Evolutionary conservation across 1,140 invertebrate genomes (phyloP).

Genomic region (Drosophila orena): DNA sequence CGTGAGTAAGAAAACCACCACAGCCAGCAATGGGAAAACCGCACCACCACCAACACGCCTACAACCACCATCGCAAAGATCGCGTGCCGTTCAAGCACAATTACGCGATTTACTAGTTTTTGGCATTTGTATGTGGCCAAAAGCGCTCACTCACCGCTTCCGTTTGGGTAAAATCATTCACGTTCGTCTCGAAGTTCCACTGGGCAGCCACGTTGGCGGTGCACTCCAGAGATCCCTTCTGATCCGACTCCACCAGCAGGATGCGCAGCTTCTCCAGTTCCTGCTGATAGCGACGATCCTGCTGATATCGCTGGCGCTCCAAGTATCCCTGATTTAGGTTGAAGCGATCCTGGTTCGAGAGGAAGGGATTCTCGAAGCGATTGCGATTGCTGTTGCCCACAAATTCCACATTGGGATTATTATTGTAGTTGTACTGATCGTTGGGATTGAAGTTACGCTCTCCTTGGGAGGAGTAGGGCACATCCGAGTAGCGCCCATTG

Average conservation of each 20-base stretch:
- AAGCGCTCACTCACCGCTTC: conserved; percentile 89
- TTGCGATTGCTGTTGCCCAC: conserved; percentile 59
- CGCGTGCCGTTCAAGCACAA: conserved; percentile 59
- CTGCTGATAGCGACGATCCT: conserved; percentile 79
- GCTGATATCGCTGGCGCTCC: conserved; percentile 73
- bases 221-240: conserved; percentile 90
- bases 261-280: conserved; percentile 80
- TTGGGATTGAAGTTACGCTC: conserved; percentile 48
- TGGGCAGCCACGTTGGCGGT: conserved; percentile 93
- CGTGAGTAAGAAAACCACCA: conserved; percentile 42
- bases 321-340: conserved; percentile 71
- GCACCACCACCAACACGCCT: conserved; percentile 13
- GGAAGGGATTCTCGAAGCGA: conserved; percentile 75
- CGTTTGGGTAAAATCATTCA: conserved; percentile 92
- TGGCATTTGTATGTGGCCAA: conserved; percentile 15
- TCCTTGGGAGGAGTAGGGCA: conserved; percentile 14
- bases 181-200: conserved; percentile 95
- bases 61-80: conserved; percentile 19
- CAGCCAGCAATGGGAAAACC: conserved; percentile 48
- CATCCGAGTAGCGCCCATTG: conserved; percentile 29
- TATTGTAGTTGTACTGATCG: conserved; percentile 61
- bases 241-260: conserved; percentile 89
- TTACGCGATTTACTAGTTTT: conserved; percentile 31
- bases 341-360: conserved; percentile 75
- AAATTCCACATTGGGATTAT: conserved; percentile 68